Base-by-base conservation (phyloP, 1,140 invertebrate genomes). In the Panulirus ornatus region DNA sequence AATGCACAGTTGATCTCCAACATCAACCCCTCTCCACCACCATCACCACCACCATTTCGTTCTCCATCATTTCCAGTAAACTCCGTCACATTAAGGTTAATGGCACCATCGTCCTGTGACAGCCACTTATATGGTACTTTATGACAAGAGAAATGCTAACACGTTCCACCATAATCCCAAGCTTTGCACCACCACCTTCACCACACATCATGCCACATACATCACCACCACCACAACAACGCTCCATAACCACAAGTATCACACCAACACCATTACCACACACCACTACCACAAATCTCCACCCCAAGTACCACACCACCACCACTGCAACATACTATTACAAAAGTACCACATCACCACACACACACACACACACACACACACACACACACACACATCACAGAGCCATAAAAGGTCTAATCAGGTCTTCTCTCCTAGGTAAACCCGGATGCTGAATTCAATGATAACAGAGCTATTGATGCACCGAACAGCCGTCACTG, bases 391-490 rank as follows among this genome's bases (percentile, higher is more conserved):
- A 11, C 44, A 14, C 6, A 22, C 54, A 22, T 58, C 54, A 58
- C 22, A 58, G 3, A 58, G n/a, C n/a, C n/a, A n/a, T n/a, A 14
- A 22, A 58, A 58, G 8, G 51, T n/a, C n/a, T 58, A 58, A 58
- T 58, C 54, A 22, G 54, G 14, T 58, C 54, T 58, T 9, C 54
- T 9, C 11, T 58, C 14, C 54, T 58, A 58, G 54, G 6, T 58
- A 58, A 58, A 58, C 54, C 54, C 54, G 54, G 54, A 58, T 22
- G 54, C 54, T 19, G 54, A 58, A 58, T 22, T 14, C 54, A 58
- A 58, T 58, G 54, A 58, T 19, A 58, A 58, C 54, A 58, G 54
- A 3, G 54, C 54, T 58, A 58, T 58, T 58, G 54, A 58, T 58
- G 54, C 16, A 58, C 14, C 54, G 22, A 58, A 58, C 6, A 58